Percentiles rank a stretch among this genome's conserved stretches.
phyloP scores from a whole-genome alignment of 1,140 invertebrate species.

The Leptoteleia sp. region DNA sequence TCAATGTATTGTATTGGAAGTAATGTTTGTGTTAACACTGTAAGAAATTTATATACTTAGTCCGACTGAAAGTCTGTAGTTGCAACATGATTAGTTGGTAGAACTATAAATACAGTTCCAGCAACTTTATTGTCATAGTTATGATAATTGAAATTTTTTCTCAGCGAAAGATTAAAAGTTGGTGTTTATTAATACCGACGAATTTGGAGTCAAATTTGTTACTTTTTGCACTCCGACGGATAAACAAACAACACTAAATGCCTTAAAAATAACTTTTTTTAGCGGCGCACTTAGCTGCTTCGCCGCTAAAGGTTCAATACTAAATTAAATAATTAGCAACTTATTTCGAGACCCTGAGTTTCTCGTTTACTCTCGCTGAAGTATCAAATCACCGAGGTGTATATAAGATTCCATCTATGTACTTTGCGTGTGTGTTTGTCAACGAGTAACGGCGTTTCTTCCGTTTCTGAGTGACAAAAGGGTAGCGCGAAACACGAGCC shows the following conservation, averaged over 20 bases:
- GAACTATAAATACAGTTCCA: too few species aligned
- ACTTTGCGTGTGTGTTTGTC: constrained; percentile 12
- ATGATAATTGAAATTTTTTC: too few species aligned
- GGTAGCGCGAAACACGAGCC: constrained; percentile 29
- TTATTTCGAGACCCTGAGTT: constrained; percentile 29
- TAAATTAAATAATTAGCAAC: constrained; percentile 47
- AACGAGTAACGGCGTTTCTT: constrained; percentile 48
- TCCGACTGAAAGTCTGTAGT: too few species aligned
- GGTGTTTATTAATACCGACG: neutral
- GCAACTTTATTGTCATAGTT: too few species aligned
- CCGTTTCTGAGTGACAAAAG: constrained; percentile 45
- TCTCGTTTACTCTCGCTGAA: constrained; percentile 19
- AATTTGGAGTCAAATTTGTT: constrained; percentile 3
- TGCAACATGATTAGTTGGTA: too few species aligned
- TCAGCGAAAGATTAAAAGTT: neutral
- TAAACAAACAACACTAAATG: constrained; percentile 19
- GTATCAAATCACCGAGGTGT: constrained; percentile 41
- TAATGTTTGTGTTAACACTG: too few species aligned
- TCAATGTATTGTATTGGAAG: too few species aligned
- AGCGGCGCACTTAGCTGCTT: constrained; percentile 22
- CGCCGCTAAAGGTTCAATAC: constrained; percentile 16
- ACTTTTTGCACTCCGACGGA: neutral
- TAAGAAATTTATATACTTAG: too few species aligned
- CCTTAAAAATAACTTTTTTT: constrained; percentile 30
- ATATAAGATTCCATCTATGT: constrained; percentile 9